Conservation (phyloP, 92 coral and sea anemone species). For the Montipora capitata region DNA sequence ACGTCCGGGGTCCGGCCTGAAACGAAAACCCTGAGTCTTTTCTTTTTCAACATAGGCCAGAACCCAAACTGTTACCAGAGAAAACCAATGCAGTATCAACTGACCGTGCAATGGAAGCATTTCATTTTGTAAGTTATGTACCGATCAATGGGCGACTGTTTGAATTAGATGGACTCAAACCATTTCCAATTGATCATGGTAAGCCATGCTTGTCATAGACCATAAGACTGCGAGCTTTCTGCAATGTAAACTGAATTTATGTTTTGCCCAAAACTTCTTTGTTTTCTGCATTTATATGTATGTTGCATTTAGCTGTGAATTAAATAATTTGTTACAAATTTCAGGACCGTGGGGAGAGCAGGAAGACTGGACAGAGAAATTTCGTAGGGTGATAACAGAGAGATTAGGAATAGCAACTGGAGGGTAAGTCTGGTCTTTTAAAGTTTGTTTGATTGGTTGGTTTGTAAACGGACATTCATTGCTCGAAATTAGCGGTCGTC, state of each 20-base stretch:
- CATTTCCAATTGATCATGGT: slow-evolving; percentile 99
- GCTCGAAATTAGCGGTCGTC: no score
- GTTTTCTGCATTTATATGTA: background rate
- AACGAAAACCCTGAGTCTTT: no score
- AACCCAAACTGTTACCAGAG: slow-evolving; percentile 95
- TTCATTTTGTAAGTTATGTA: slow-evolving; percentile 98
- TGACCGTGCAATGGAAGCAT: slow-evolving; percentile 95
- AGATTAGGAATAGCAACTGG: slow-evolving; percentile 98
- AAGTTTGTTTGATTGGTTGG: no score
- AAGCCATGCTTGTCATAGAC: background rate
- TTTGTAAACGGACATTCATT: no score
- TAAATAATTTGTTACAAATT: background rate
- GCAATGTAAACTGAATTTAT: no score
- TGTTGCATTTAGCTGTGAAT: background rate
- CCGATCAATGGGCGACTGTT: slow-evolving; percentile 98
- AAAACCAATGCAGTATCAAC: slow-evolving; percentile 96
- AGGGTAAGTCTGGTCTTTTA: slow-evolving; percentile 73
- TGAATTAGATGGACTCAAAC: slow-evolving; percentile 98
- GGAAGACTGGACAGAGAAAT: slow-evolving; percentile 98
- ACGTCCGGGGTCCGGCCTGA: no score
- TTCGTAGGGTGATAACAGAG: slow-evolving; percentile 96
- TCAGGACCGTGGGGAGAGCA: slow-evolving; percentile 99
- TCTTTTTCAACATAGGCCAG: slow-evolving; percentile 74
- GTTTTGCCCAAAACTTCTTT: background rate
- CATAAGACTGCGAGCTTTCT: background rate